phyloP scores from a whole-genome alignment of 30 jellyfish, hydroid and myxozoan species.

The Hydra vulgaris region DNA sequence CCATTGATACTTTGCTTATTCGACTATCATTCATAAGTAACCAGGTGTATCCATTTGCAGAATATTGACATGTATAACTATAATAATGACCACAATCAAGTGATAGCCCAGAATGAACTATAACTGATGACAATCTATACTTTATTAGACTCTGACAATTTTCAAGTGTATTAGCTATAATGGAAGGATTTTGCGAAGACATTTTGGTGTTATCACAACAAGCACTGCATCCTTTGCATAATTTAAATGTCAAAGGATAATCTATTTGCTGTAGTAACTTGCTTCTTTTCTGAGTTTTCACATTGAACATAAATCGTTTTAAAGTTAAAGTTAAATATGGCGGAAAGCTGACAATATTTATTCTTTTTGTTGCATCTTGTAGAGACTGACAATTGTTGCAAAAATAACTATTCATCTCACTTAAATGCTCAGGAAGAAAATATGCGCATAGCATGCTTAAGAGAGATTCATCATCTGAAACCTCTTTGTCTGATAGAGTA shows the following conservation, averaged over 20 bases:
- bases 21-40: slow-evolving; percentile 58
- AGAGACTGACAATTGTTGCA: slow-evolving; percentile 76
- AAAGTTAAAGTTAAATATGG: slow-evolving; percentile 51
- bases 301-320: slow-evolving; percentile 63
- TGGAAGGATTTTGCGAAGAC: background rate
- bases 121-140: slow-evolving; percentile 44
- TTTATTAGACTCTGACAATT: slow-evolving; percentile 8
- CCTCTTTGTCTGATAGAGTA: slow-evolving; percentile 12
- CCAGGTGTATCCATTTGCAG: slow-evolving; percentile 37
- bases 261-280: slow-evolving; percentile 41
- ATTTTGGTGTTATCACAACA: background rate
- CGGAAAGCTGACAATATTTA: slow-evolving; percentile 41
- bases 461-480: background rate
- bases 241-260: slow-evolving; percentile 23
- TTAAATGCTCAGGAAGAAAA: slow-evolving; percentile 40
- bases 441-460: slow-evolving; percentile 30
- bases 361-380: slow-evolving; percentile 60
- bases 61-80: slow-evolving; percentile 29
- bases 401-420: slow-evolving; percentile 46
- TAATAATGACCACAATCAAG: slow-evolving; percentile 88
- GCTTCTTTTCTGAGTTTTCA: slow-evolving; percentile 42
- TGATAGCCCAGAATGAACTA: slow-evolving; percentile 78
- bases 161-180: background rate
- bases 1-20: slow-evolving; percentile 22
- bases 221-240: slow-evolving; percentile 20